phyloP scores from a whole-genome alignment of 2,797 vertebrate species.

The Semotilus atromaculatus region DNA sequence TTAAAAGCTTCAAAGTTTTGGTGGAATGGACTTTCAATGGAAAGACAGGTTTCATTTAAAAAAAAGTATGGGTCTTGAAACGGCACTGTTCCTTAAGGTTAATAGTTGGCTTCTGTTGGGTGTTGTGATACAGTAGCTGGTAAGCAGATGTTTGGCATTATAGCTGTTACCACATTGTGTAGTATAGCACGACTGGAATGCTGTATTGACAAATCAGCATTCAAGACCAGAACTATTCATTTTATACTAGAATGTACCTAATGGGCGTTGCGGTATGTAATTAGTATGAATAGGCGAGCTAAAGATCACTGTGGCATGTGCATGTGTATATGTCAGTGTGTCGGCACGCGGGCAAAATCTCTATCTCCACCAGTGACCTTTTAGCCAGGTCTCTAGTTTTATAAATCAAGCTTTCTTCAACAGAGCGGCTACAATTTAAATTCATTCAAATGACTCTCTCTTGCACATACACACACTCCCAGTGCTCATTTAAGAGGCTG shows the following conservation, averaged over 20 bases:
- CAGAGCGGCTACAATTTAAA: conserved; percentile 53
- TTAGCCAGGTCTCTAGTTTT: conserved; percentile 58
- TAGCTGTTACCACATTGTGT: background rate
- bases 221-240: conserved; percentile 17
- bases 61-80: background rate
- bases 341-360: conserved; percentile 30
- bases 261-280: conserved; percentile 28
- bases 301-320: conserved; percentile 24
- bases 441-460: conserved; percentile 55
- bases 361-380: conserved; percentile 50
- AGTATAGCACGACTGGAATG: background rate
- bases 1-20: background rate
- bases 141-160: background rate
- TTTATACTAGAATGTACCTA: conserved; percentile 16
- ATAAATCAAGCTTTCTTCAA: conserved; percentile 59
- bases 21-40: background rate
- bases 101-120: background rate
- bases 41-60: background rate
- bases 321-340: conserved; percentile 43
- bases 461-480: conserved; percentile 33
- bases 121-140: background rate
- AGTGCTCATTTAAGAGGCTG: conserved; percentile 75
- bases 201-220: conserved; percentile 15
- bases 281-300: conserved; percentile 40
- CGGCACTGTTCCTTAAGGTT: background rate